phyloP scores from a whole-genome alignment of 1,140 invertebrate species.

The Papilio helenus region DNA sequence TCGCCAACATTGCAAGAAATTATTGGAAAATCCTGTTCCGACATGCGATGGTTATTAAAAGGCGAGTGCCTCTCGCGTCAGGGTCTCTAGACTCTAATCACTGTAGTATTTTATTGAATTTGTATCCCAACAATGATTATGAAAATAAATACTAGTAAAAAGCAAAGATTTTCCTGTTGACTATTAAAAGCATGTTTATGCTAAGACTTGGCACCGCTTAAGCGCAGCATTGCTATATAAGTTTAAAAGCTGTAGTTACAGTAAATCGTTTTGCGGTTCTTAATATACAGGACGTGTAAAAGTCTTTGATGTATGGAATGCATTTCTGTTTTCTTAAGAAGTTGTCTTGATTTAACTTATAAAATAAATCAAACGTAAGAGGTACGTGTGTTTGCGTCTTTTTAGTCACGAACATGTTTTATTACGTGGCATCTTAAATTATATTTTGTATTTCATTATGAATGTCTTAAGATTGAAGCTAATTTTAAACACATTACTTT shows the following conservation, averaged over 20 bases:
- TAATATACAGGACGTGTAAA: neutral
- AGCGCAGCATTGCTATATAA: neutral
- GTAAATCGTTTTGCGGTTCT: slow-evolving; percentile 9
- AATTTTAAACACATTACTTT: too few species aligned
- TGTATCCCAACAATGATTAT: neutral
- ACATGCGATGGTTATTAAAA: neutral
- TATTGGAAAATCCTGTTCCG: neutral
- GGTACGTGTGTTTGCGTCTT: neutral
- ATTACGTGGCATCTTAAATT: too few species aligned
- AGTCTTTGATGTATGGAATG: neutral
- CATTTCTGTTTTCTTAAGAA: neutral
- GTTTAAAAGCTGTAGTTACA: neutral
- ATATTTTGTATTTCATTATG: too few species aligned
- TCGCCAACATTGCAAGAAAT: neutral
- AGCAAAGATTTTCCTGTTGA: neutral
- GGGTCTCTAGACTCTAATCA: neutral
- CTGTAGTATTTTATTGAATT: neutral
- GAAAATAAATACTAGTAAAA: neutral
- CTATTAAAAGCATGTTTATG: neutral
- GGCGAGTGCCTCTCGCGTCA: neutral
- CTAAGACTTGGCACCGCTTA: neutral
- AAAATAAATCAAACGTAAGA: neutral
- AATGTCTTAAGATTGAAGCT: too few species aligned
- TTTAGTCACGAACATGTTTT: neutral
- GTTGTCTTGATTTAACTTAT: neutral